These are phyloP conservation scores for Bombus superbus DNA, from an alignment of 1,140 invertebrate species.

Conservation along the genomic window DNA sequence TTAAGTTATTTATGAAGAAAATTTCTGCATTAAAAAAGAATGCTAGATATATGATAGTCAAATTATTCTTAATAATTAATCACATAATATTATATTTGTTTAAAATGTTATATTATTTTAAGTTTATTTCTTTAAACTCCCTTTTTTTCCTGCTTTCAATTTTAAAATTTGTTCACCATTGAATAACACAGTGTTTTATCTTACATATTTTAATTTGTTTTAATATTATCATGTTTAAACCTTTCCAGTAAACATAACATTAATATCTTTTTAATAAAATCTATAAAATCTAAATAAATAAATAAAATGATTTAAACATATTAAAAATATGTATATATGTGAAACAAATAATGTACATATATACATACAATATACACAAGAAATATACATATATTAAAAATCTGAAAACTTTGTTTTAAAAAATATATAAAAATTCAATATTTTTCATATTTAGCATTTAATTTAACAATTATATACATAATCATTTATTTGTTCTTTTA, in stretches of 20 bases:
- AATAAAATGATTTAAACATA: not conserved
- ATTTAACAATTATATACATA: not conserved
- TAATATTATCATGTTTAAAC: not conserved
- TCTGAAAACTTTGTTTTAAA: too few relatives aligned
- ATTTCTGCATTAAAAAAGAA: not conserved
- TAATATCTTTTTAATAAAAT: not conserved
- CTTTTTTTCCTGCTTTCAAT: not conserved
- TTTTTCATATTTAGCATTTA: too few relatives aligned
- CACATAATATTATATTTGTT: too few relatives aligned
- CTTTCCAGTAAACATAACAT: not conserved
- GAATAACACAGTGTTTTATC: too few relatives aligned
- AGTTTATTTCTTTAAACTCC: not conserved
- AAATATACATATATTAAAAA: too few relatives aligned
- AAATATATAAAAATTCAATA: too few relatives aligned
- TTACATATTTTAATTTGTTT: not conserved
- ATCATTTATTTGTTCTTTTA: not conserved
- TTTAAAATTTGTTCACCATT: not conserved
- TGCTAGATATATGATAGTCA: not conserved
- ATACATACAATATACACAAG: too few relatives aligned
- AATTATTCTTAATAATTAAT: not conserved
- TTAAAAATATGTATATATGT: too few relatives aligned
- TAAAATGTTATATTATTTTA: not conserved
- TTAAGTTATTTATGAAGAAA: not conserved
- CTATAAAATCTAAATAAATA: not conserved
- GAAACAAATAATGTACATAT: too few relatives aligned